Conservation (phyloP, 2,888 invertebrate genomes). For the Altica lythri region DNA sequence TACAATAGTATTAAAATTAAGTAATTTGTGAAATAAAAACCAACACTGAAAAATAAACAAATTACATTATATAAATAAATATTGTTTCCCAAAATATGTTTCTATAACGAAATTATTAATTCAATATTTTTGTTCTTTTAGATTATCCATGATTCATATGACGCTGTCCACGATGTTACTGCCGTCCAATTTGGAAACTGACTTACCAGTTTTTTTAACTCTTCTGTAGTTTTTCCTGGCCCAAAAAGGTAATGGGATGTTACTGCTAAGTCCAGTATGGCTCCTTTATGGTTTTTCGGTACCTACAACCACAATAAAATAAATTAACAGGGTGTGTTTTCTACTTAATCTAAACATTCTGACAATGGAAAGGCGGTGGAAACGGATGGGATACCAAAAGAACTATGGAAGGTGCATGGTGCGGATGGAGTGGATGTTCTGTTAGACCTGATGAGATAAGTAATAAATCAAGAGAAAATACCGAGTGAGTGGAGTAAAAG, state of each 20-base stretch:
- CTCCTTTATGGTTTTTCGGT: conserved; percentile 54
- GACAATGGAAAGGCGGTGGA: not conserved
- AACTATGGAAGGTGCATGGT: too few species aligned
- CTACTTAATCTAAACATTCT: not conserved
- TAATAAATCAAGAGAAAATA: too few species aligned
- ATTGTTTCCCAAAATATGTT: too few species aligned
- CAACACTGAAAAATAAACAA: too few species aligned
- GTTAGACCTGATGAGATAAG: too few species aligned
- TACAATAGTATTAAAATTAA: too few species aligned
- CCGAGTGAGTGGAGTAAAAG: too few species aligned
- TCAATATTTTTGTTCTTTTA: conserved; percentile 39
- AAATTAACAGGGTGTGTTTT: not conserved
- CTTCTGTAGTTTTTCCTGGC: conserved; percentile 58
- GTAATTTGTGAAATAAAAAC: too few species aligned
- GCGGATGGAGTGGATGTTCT: too few species aligned
- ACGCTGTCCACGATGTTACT: conserved; percentile 71
- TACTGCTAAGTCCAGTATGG: conserved; percentile 63
- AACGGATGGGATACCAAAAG: too few species aligned
- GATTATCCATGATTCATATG: conserved; percentile 65
- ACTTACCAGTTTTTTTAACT: conserved; percentile 61
- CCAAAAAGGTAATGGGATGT: conserved; percentile 67
- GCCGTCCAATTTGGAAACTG: conserved; percentile 70
- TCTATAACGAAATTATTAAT: too few species aligned
- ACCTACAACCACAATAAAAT: conserved; percentile 53
- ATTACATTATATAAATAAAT: too few species aligned